Evolutionary conservation across 2,888 invertebrate species (phyloP), one percentile per base, ranked within the genome.

Genomic region (Eupithecia tripunctaria): DNA sequence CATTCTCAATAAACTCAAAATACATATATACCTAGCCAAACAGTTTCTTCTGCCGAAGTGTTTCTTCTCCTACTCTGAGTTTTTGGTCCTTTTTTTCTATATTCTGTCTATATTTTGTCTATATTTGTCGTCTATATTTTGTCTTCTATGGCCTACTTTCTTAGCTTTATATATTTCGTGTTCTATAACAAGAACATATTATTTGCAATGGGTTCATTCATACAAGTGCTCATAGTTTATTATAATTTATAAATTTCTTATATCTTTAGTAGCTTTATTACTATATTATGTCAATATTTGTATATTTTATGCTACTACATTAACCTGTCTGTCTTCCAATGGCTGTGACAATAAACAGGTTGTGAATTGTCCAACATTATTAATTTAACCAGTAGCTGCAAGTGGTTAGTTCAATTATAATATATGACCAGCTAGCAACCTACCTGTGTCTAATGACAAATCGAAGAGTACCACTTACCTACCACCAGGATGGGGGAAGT

Each of bases 401-500:
- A 47, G 47, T n/a, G 5, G 47, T 21, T 51, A 1, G n/a, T 51
- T 51, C 47, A 51, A 6, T 14, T 12, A 5, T 43, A 32, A 14
- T 25, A 51, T 25, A 51, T 21, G 21, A 25, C 10, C 41, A 67
- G 67, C 67, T 62, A 65, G 47, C n/a, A n/a, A n/a, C n/a, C 65
- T 64, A 68, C 56, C 14, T 10, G 8, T 27, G 62, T 67, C 43
- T 72, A 75, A 75, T 72, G 72, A 68, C 47, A 75, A 75, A 75
- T 75, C 75, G 60, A 75, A 75, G 65, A 67, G 21, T 29, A 47
- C 67, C 68, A 74, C 56, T 72, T 74, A 72, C 7, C 21, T 74
- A 72, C 7, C 21, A 36, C 41, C 63, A 71, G 74, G 69, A 67
- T 67, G 64, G 59, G 75, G 75, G 79, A 79, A 77, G 73, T 68